phyloP scores from a whole-genome alignment of 2,113 vertebrate genomes.

The Pelecanus crispus region DNA sequence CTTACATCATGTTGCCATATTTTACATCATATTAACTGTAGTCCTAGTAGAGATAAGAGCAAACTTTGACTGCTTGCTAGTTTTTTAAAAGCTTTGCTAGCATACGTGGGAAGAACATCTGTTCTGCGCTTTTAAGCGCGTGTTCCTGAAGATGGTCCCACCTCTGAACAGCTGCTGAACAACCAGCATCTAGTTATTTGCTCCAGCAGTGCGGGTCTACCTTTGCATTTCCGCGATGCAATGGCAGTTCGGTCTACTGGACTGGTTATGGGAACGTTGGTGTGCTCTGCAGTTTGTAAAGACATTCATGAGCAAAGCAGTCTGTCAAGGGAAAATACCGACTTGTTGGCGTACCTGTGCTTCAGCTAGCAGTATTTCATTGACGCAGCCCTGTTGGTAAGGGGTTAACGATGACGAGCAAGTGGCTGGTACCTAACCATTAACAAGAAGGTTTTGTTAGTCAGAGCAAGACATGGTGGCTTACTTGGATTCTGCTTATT shows the following conservation, averaged over 20 bases:
- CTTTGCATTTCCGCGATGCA: too few relatives aligned
- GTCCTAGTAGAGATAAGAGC: background rate
- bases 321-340: background rate
- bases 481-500: background rate
- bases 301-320: background rate
- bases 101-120: background rate
- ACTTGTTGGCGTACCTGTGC: too few relatives aligned
- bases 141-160: background rate
- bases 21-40: background rate
- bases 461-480: too few relatives aligned
- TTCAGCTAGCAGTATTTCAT: background rate
- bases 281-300: too few relatives aligned
- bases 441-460: background rate
- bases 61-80: background rate
- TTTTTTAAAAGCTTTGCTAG: background rate
- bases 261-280: too few relatives aligned
- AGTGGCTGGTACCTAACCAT: background rate
- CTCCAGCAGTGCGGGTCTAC: background rate
- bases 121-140: background rate
- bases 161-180: background rate
- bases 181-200: background rate
- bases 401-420: background rate
- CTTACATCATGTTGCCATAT: background rate
- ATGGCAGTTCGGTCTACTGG: background rate
- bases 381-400: background rate